phyloP scores from a whole-genome alignment of 2,888 invertebrate genomes.

The Parnassius mnemosyne region DNA sequence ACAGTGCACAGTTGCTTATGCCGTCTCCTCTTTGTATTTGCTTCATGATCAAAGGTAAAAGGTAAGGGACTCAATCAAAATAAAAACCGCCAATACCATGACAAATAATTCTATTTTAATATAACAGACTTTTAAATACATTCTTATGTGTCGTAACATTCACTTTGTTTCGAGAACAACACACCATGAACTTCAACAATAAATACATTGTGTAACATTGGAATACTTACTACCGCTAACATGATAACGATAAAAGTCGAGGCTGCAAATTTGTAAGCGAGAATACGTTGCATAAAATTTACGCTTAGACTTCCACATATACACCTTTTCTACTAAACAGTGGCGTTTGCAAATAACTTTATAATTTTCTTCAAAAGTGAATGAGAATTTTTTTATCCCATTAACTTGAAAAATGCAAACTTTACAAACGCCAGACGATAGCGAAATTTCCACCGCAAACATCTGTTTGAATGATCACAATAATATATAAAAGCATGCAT shows the following conservation, averaged over 20 bases:
- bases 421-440: not conserved
- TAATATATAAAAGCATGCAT: slow-evolving; percentile 11
- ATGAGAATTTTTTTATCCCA: not conserved
- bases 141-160: slow-evolving; percentile 66
- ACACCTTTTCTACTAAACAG: no score
- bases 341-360: no score
- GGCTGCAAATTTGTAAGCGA: slow-evolving; percentile 20
- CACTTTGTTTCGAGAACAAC: slow-evolving; percentile 61
- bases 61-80: slow-evolving; percentile 30
- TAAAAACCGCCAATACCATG: slow-evolving; percentile 47
- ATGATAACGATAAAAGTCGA: slow-evolving; percentile 26
- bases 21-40: no score
- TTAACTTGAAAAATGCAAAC: not conserved
- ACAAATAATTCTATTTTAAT: slow-evolving; percentile 62
- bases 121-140: slow-evolving; percentile 78
- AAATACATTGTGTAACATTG: slow-evolving; percentile 69
- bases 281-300: not conserved
- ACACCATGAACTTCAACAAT: slow-evolving; percentile 64
- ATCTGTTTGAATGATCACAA: slow-evolving; percentile 12
- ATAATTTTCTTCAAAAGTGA: not conserved
- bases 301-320: not conserved
- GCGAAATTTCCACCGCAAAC: not conserved
- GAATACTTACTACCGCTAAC: slow-evolving; percentile 56
- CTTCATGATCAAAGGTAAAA: no score
- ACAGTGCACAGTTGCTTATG: no score